Conservation (phyloP, 1,140 invertebrate genomes). For the Dreissena polymorpha region DNA sequence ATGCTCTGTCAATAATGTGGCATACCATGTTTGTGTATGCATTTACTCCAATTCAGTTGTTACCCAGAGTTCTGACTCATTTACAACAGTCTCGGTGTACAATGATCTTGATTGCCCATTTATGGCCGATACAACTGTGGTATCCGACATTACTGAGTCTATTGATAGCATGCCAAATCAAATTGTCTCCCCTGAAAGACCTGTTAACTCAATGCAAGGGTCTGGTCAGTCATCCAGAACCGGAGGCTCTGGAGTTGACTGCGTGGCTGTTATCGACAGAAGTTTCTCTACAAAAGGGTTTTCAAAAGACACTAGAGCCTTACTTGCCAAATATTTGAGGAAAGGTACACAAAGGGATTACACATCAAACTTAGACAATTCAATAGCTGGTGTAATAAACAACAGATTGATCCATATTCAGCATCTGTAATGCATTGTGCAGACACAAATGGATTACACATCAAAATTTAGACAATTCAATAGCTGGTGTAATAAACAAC, state of each 20-base stretch:
- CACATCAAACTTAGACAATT: too few species aligned
- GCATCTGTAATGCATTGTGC: too few species aligned
- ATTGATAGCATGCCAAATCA: neutral
- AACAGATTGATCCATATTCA: too few species aligned
- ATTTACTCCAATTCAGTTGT: slow-evolving; percentile 15
- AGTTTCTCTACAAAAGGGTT: slow-evolving; percentile 21
- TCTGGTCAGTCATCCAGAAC: slow-evolving; percentile 28
- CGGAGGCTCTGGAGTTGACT: slow-evolving; percentile 36
- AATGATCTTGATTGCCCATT: slow-evolving; percentile 26
- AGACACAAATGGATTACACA: too few species aligned
- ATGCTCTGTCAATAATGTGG: slow-evolving; percentile 40
- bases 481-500: slow-evolving; percentile 44
- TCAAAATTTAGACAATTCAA: slow-evolving; percentile 36
- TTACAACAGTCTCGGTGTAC: slow-evolving; percentile 22
- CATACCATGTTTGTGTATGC: slow-evolving; percentile 21
- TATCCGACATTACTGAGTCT: neutral
- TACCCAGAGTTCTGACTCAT: slow-evolving; percentile 2
- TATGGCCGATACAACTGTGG: slow-evolving; percentile 19
- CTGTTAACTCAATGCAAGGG: slow-evolving; percentile 39
- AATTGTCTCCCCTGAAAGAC: neutral
- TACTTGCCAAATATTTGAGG: slow-evolving; percentile 26
- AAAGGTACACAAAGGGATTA: slow-evolving; percentile 45
- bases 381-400: too few species aligned
- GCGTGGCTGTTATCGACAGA: slow-evolving; percentile 53
- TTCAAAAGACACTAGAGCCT: slow-evolving; percentile 24